phyloP scores from a whole-genome alignment of 2,888 invertebrate species.

The Kuschelorhynchus macadamiae region DNA sequence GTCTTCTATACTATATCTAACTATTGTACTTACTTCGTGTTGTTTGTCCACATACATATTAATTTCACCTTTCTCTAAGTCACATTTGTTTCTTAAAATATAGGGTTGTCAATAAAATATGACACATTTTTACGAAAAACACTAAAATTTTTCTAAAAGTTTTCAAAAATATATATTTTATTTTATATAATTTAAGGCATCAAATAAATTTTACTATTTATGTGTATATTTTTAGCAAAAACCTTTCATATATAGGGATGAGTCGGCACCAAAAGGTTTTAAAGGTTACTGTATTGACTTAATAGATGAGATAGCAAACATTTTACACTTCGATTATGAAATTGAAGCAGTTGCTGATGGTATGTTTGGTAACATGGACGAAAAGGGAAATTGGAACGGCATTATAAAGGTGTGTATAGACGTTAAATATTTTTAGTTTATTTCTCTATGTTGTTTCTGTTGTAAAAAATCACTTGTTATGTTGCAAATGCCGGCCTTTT shows the following conservation, averaged over 20 bases:
- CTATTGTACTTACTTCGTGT: too few relatives aligned
- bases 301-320: conserved; percentile 87
- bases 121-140: too few relatives aligned
- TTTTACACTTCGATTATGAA: conserved; percentile 92
- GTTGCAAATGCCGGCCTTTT: too few relatives aligned
- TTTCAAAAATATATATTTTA: too few relatives aligned
- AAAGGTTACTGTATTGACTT: conserved; percentile 96
- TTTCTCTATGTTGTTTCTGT: background rate
- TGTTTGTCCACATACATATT: too few relatives aligned
- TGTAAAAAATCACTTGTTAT: background rate
- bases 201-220: too few relatives aligned
- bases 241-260: conserved; percentile 85
- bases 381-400: conserved; percentile 80
- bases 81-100: too few relatives aligned
- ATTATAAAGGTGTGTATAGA: conserved; percentile 59
- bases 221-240: conserved; percentile 83
- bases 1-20: too few relatives aligned
- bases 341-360: conserved; percentile 85
- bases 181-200: too few relatives aligned
- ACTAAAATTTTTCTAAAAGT: too few relatives aligned
- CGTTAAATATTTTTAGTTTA: background rate
- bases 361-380: conserved; percentile 91
- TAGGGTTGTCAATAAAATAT: too few relatives aligned
- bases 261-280: conserved; percentile 76
- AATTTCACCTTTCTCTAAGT: too few relatives aligned